Evolutionary conservation across 2,113 vertebrate genomes (phyloP), one percentile per base, ranked within the genome.

Genomic region (Phyllostomus discolor): DNA sequence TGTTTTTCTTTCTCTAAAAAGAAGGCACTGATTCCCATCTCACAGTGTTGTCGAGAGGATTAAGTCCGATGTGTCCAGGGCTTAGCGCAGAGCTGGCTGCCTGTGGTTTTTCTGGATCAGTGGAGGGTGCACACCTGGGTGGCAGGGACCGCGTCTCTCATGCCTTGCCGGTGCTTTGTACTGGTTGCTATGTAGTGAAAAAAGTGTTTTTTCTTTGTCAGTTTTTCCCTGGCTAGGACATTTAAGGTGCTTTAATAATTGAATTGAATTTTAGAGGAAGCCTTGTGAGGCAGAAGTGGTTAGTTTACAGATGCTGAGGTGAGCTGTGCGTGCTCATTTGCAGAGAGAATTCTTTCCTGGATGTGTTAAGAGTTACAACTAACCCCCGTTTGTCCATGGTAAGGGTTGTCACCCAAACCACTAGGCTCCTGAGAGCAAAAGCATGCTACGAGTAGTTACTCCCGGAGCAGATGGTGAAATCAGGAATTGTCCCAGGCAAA

Each of bases 231-330:
- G 17, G 16, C 79, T 67, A 64, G 41, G 38, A 75, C 90, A 2
- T 75, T 48, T 50, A 88, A 89, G n/a, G 80, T 38, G 31, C 83
- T 38, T 50, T 66, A 79, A 17, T n/a, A 59, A 28, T 46, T 82
- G 46, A 81, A 88, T 7, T 31, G 50, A 66, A 86, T 93, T 85
- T 86, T 82, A 85, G 38, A 62, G n/a, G 54, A 79, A 48, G 17
- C 76, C 14, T 89, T 19, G 0, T 91, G 46, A 80, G 70, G 57
- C 7, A 90, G 57, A 41, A 62, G 46, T 19, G 4, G 24, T 54
- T 24, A 70, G 10, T 67, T 84, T 24, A 73, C 79, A 84, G 48
- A 80, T 59, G 50, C 75, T 91, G 43, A 48, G 43, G 54, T 50
- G 48, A 9, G 52, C 1, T 10, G 2, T 10, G 9, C n/a, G 28